Conservation (phyloP, 2,888 invertebrate genomes). For the Mesoligia furuncula region DNA sequence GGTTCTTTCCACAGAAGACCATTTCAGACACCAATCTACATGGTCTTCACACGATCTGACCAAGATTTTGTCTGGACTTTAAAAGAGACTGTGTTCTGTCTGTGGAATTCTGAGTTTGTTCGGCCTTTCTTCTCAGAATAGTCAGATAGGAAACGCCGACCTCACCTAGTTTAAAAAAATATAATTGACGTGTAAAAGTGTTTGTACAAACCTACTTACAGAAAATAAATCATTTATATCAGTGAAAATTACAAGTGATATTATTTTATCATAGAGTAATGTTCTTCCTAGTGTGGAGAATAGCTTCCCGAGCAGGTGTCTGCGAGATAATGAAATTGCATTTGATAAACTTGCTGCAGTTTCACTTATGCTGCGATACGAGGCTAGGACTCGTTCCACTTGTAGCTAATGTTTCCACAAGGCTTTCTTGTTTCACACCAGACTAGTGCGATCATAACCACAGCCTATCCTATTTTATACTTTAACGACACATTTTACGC, state of each 20-base stretch:
- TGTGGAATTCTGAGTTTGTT: too few species aligned
- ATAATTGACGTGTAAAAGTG: too few species aligned
- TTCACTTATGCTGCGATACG: slow-evolving; percentile 85
- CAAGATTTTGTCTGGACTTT: too few species aligned
- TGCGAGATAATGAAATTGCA: slow-evolving; percentile 85
- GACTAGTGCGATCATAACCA: slow-evolving; percentile 69
- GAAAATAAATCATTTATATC: background rate
- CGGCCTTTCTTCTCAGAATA: too few species aligned
- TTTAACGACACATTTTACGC: slow-evolving; percentile 68
- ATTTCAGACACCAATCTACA: too few species aligned
- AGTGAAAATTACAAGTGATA: slow-evolving; percentile 42
- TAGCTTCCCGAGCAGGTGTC: slow-evolving; percentile 74
- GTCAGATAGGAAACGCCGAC: too few species aligned
- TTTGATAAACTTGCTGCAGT: slow-evolving; percentile 84
- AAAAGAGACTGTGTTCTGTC: too few species aligned
- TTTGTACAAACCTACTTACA: too few species aligned
- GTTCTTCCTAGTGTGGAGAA: slow-evolving; percentile 58
- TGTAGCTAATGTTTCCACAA: slow-evolving; percentile 79
- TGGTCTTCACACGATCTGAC: too few species aligned
- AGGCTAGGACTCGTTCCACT: slow-evolving; percentile 81
- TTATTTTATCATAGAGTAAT: slow-evolving; percentile 59
- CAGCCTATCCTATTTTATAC: slow-evolving; percentile 70
- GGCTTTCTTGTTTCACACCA: slow-evolving; percentile 83
- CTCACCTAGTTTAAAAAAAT: too few species aligned
- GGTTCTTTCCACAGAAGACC: too few species aligned